Evolutionary conservation across 2,113 vertebrate species (phyloP).

Genomic region (Ibidorhyncha struthersii): DNA sequence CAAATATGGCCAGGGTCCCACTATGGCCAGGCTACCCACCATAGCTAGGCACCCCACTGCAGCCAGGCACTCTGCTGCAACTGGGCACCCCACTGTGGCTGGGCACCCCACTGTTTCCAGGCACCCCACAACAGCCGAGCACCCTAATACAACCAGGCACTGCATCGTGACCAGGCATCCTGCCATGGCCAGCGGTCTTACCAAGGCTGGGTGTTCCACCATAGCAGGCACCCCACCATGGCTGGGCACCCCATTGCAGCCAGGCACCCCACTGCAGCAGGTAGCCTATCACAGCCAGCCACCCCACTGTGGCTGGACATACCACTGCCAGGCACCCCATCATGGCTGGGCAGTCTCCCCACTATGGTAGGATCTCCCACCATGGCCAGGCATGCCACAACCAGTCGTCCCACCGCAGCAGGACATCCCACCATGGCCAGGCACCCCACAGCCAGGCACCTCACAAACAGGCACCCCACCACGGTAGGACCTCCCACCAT

Average conservation of each 20-base stretch:
- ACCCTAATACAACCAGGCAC: neutral
- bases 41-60: too few relatives aligned
- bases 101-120: neutral
- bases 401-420: accelerated
- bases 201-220: accelerated
- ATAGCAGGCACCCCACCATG: neutral
- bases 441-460: accelerated
- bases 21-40: too few relatives aligned
- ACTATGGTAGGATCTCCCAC: neutral
- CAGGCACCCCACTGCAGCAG: too few relatives aligned
- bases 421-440: accelerated
- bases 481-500: accelerated
- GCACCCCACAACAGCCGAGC: neutral
- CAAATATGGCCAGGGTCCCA: too few relatives aligned
- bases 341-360: too few relatives aligned
- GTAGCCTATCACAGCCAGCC: too few relatives aligned
- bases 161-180: neutral
- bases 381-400: neutral
- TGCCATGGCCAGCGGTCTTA: neutral
- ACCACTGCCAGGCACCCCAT: neutral
- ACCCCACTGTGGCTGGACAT: too few relatives aligned
- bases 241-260: neutral
- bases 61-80: too few relatives aligned
- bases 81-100: too few relatives aligned
- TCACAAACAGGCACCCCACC: accelerated